phyloP scores from a whole-genome alignment of 2,888 invertebrate species.

The Vanessa cardui region DNA sequence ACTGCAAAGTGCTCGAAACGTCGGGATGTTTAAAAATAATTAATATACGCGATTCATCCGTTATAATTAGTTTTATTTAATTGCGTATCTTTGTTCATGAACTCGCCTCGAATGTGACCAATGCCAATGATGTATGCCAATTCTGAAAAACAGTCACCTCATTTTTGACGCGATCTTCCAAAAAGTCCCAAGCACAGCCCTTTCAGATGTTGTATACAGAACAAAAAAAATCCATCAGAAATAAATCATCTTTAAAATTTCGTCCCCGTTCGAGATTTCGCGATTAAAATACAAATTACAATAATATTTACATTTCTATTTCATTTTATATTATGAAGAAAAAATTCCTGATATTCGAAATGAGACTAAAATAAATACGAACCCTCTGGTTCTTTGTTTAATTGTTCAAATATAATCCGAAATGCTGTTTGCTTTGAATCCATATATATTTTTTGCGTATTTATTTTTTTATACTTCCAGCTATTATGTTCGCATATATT shows the following conservation, averaged over 20 bases:
- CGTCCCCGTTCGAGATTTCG: neutral
- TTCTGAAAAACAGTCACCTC: too few species aligned
- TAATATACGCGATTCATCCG: too few species aligned
- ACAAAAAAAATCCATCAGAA: neutral
- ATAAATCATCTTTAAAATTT: neutral
- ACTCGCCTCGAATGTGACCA: too few species aligned
- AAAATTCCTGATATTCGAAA: conserved; percentile 2
- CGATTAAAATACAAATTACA: conserved; percentile 11
- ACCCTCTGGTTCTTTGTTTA: conserved; percentile 15
- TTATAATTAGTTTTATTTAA: too few species aligned
- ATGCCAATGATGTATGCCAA: too few species aligned
- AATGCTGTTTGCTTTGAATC: conserved; percentile 16
- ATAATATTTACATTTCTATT: conserved; percentile 11
- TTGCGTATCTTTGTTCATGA: too few species aligned
- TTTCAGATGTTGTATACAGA: too few species aligned
- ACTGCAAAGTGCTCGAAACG: too few species aligned
- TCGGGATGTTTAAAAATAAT: too few species aligned
- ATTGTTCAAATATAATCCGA: conserved; percentile 22
- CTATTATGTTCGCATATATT: too few species aligned
- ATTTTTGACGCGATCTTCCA: too few species aligned
- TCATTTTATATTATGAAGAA: neutral
- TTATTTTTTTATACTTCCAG: neutral
- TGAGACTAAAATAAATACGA: conserved; percentile 5
- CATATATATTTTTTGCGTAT: conserved; percentile 2
- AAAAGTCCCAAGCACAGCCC: too few species aligned